Base-by-base conservation (phyloP, 2,888 invertebrate species). In the Rhopalosiphum nymphaeae region DNA sequence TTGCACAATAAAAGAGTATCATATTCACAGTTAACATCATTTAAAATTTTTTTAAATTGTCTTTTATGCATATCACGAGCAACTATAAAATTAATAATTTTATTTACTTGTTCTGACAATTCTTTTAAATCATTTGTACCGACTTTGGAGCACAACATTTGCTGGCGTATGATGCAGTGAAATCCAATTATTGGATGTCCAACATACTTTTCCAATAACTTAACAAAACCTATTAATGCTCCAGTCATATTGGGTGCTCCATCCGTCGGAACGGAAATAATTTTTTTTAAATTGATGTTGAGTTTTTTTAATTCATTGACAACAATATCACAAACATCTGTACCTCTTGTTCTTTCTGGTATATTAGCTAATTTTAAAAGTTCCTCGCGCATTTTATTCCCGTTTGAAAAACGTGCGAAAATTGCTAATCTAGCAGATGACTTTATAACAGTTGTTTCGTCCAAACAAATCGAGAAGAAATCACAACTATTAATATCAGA, bases 171-270 rank as follows among this genome's bases (percentile, higher is more conserved):
- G 25, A 61, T 61, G 90, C 67, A 90, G 44, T 90, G 61, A 61
- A 90, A 90, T 90, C 90, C 90, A 61, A 90, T 90, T 90, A 90
- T 90, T 61, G 67, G 90, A 90, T 90, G 90, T 90, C 67, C 90
- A 90, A 90, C 90, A 67, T 90, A 67, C 90, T 67, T 90, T 90
- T 90, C 61, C 67, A 90, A 90, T 90, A 90, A 90, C 61, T 90
- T 90, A 44, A 90, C 90, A 90, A 90, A 90, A 90, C 61, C 90
- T 90, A 90, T 90, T 90, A 2, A 9, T 90, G 90, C 61, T 44
- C 90, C 44, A 90, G 90, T 90, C 90, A 90, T 90, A 90, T 90
- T 90, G 90, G 90, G 90, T 61, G 61, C 90, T 90, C 90, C 61
- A 61, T 90, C 90, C 46, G 90, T 90, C 67, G 90, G 67, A 67